phyloP scores from a whole-genome alignment of 2,888 invertebrate species.

The Bruchidius siliquastri region DNA sequence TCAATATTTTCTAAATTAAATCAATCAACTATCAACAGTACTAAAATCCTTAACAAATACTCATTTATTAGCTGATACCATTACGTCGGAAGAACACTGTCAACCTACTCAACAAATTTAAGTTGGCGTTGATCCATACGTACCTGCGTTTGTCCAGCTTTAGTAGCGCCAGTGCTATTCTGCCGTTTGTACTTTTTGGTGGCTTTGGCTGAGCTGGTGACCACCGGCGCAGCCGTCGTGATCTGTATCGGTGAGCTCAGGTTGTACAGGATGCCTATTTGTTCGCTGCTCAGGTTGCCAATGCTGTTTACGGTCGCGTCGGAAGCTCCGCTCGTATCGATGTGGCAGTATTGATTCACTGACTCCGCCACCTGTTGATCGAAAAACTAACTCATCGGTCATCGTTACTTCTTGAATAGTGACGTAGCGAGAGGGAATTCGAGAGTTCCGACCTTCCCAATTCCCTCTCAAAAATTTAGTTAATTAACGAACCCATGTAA shows the following conservation, averaged over 20 bases:
- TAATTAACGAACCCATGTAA: too few species aligned
- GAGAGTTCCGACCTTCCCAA: too few species aligned
- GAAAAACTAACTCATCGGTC: not conserved
- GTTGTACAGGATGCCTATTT: slow-evolving; percentile 43
- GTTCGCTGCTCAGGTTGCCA: slow-evolving; percentile 37
- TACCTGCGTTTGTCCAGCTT: not conserved
- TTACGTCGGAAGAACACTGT: too few species aligned
- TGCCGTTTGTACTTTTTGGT: slow-evolving; percentile 69
- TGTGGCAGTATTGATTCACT: slow-evolving; percentile 64
- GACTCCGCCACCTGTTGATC: slow-evolving; percentile 59
- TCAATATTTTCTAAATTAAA: too few species aligned
- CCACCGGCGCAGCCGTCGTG: slow-evolving; percentile 48
- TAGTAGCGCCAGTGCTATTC: slow-evolving; percentile 35
- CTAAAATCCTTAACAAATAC: too few species aligned
- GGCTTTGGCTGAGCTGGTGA: slow-evolving; percentile 57
- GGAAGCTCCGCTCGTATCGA: slow-evolving; percentile 42
- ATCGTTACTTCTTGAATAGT: too few species aligned
- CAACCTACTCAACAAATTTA: too few species aligned
- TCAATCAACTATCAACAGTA: too few species aligned
- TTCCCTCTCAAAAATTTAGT: too few species aligned
- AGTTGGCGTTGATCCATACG: not conserved
- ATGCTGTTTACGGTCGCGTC: slow-evolving; percentile 55
- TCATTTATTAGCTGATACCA: too few species aligned
- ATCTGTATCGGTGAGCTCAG: slow-evolving; percentile 43
- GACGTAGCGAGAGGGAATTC: too few species aligned